Evolutionary conservation across 1,140 invertebrate species (phyloP).

Genomic region (Onthophagus taurus): DNA sequence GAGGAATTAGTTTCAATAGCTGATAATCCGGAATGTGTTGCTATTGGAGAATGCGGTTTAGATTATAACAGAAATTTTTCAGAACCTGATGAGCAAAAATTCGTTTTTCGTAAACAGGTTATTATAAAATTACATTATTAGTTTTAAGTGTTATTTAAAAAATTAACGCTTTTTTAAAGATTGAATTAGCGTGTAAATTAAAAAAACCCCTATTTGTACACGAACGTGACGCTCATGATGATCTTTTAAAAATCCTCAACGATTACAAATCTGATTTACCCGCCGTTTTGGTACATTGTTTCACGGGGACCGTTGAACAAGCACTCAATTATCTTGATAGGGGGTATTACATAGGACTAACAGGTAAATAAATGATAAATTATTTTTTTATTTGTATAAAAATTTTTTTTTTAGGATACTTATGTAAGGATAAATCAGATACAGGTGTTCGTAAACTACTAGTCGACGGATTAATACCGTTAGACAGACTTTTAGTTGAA

Average conservation of each 20-base stretch:
- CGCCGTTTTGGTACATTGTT: constrained; percentile 83
- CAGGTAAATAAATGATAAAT: constrained; percentile 43
- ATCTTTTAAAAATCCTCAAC: constrained; percentile 56
- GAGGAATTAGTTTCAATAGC: constrained; percentile 63
- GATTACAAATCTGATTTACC: constrained; percentile 56
- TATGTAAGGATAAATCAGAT: constrained; percentile 92
- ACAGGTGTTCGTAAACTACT: constrained; percentile 77
- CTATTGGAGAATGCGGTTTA: constrained; percentile 87
- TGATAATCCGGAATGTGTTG: constrained; percentile 79
- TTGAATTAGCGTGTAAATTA: constrained; percentile 75
- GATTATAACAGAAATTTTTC: constrained; percentile 94
- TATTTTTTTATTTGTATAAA: neutral
- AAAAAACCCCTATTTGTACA: constrained; percentile 86
- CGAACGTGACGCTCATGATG: constrained; percentile 81
- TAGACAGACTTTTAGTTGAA: constrained; percentile 80
- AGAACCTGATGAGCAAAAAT: constrained; percentile 72
- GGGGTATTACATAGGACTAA: constrained; percentile 80
- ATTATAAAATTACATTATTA: constrained; percentile 13
- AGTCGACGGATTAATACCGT: constrained; percentile 66
- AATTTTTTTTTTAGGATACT: constrained; percentile 53
- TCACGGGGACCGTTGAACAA: constrained; percentile 80
- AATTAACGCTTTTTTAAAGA: constrained; percentile 45
- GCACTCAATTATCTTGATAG: constrained; percentile 77
- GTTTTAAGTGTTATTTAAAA: constrained; percentile 1
- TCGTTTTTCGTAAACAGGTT: constrained; percentile 85